A percentile compares a stretch with the other conserved stretches of the same genome.
These are phyloP conservation scores for Eueremaeus valkanovi DNA, from an alignment of 2,888 invertebrate species.

Conservation along the genomic window DNA sequence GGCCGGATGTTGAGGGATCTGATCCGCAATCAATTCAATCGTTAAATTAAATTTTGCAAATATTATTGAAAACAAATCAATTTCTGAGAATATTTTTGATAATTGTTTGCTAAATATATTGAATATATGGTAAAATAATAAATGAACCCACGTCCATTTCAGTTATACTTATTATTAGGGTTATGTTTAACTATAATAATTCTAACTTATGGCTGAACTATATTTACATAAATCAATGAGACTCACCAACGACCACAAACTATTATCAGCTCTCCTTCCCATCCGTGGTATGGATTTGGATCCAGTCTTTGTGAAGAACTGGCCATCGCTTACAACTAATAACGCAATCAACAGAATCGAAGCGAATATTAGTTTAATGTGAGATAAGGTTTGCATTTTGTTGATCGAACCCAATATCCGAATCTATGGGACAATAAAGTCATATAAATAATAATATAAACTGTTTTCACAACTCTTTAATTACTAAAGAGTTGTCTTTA, in stretches of 20 bases:
- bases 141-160: no score
- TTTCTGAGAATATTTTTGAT: no score
- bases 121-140: no score
- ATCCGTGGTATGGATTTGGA: conserved; percentile 44
- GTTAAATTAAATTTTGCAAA: no score
- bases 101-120: no score
- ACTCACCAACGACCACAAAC: conserved; percentile 18
- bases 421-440: neutral
- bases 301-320: conserved; percentile 43
- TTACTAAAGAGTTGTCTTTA: conserved; percentile 4
- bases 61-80: no score
- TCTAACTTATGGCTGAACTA: no score
- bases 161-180: no score
- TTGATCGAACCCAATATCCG: neutral
- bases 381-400: conserved; percentile 7
- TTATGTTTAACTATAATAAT: no score
- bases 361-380: conserved; percentile 19
- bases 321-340: conserved; percentile 24
- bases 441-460: neutral
- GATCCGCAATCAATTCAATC: neutral
- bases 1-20: neutral
- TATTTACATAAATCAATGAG: no score
- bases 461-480: neutral
- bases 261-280: conserved; percentile 41
- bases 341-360: neutral